phyloP scores from a whole-genome alignment of 2,113 vertebrate species.

The Megalops atlanticus region DNA sequence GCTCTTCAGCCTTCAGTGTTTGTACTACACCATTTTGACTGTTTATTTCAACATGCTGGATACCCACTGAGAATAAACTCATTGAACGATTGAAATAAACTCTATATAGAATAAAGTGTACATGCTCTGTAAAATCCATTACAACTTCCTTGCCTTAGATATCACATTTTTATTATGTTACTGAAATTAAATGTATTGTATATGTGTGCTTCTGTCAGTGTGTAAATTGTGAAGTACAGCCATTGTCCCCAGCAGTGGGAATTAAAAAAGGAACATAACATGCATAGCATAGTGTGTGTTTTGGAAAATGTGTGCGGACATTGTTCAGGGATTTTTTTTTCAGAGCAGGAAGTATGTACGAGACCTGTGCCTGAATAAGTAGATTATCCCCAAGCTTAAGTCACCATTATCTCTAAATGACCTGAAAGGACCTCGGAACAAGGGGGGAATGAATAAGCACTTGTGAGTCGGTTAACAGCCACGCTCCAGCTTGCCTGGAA shows the following conservation, averaged over 20 bases:
- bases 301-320: background rate
- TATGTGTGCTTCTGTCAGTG: background rate
- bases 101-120: too few species aligned
- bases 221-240: background rate
- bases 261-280: background rate
- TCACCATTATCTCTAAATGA: background rate
- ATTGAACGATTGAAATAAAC: too few species aligned
- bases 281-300: background rate
- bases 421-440: background rate
- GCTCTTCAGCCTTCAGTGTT: too few species aligned
- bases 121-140: too few species aligned
- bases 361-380: background rate
- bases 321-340: background rate
- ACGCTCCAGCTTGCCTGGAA: background rate
- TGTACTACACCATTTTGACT: too few species aligned
- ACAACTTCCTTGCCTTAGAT: too few species aligned
- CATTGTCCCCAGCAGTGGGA: too few species aligned
- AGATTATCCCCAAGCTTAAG: background rate
- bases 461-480: background rate
- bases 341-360: background rate
- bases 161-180: too few species aligned
- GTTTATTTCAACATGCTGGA: too few species aligned
- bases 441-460: background rate
- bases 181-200: too few species aligned
- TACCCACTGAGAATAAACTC: too few species aligned